Evolutionary conservation across 2,113 vertebrate genomes (phyloP), one percentile per base, ranked within the genome.

Genomic region (Daboia siamensis): DNA sequence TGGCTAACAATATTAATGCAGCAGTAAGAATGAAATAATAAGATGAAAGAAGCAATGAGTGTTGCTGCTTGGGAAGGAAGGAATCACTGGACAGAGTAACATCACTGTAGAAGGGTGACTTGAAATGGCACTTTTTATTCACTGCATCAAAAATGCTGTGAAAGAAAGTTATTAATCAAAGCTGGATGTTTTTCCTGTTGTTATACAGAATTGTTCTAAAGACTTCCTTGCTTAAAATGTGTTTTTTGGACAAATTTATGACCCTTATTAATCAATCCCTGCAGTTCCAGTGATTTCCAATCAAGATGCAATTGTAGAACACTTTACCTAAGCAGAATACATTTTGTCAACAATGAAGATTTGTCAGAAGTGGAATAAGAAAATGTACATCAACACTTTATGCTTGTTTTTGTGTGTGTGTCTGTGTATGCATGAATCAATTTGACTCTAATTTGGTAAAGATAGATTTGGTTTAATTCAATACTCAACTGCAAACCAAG

Each of bases 91-190:
- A 92, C 92, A 33, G 86, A 94, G 93, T 94, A 95, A 90, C 87
- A 93, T 88, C 86, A 92, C 26, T 44, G 91, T 93, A 94, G 95
- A 21, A 94, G 15, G 24, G 44, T 69, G 94, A 93, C 61, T 94
- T 94, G 90, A 96, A 96, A 93, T 33, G 93, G 90, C 88, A 93
- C 85, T 93, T 92, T 95, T 94, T 96, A 91, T 85, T 94, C 17
- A 74, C 86, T 94, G 61, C 86, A 92, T 90, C 46, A 90, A 94
- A 90, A 84, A 94, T 4, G 85, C 26, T 92, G 56, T 94, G 46
- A 33, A 91, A 88, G 86, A 94, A 95, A 93, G 86, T n/a, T 95
- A 80, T 95, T 96, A 93, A 95, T 97, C 91, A 94, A 48, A 93
- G 91, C 86, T 93, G 51, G 87, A 92, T 84, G 93, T 3, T 61